Conservation (phyloP, 2,113 vertebrate genomes). For the Dipodomys spectabilis region DNA sequence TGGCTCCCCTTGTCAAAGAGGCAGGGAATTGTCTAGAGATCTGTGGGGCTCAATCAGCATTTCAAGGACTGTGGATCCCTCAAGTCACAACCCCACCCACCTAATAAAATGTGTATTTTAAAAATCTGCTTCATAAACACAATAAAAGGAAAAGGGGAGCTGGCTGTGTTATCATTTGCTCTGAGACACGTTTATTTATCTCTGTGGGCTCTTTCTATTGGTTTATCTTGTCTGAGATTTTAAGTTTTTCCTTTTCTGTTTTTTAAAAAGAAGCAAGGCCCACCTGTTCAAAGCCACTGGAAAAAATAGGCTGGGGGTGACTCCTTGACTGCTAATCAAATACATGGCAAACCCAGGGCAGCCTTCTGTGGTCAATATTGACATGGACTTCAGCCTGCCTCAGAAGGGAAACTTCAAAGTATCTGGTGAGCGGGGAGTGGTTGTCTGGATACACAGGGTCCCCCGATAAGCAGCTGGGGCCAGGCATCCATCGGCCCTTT, state of each 20-base stretch:
- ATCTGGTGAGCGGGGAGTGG: not conserved
- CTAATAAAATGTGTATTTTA: not conserved
- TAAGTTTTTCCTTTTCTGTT: slow-evolving; percentile 3
- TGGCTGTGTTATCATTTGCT: not conserved
- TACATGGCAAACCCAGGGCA: not conserved
- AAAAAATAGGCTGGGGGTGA: slow-evolving; percentile 4
- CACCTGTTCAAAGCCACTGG: not conserved
- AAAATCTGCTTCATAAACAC: not conserved
- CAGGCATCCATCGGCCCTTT: not conserved
- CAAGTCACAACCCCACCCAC: not conserved
- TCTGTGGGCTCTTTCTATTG: not conserved
- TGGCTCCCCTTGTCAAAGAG: not conserved
- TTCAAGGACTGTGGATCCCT: not conserved
- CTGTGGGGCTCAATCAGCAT: not conserved
- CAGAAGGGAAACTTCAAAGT: slow-evolving; percentile 20
- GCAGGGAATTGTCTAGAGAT: not conserved
- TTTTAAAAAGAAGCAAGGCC: not conserved
- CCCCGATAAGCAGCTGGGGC: not conserved
- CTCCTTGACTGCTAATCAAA: slow-evolving; percentile 49
- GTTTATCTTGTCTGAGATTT: not conserved
- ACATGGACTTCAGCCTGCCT: slow-evolving; percentile 65
- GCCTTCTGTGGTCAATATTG: slow-evolving; percentile 60
- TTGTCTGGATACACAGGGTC: slow-evolving; percentile 19
- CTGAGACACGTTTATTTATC: not conserved
- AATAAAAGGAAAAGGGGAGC: not conserved